Conservation (phyloP, 2,888 invertebrate species). For the Lottia gigantea region DNA sequence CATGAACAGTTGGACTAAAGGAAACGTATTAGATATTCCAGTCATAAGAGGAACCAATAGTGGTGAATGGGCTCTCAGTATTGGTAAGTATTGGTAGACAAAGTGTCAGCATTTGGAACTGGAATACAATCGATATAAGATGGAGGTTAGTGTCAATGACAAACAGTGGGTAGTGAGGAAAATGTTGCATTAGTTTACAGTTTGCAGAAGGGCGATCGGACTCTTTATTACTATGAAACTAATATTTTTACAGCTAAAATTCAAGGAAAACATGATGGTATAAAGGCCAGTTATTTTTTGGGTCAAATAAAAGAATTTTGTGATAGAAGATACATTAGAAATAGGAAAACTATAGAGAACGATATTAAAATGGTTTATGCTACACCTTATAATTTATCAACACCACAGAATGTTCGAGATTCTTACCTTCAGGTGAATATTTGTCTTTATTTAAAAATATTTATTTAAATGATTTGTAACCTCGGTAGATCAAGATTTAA, state of each 20-base stretch:
- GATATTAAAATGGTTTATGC: slow-evolving; percentile 9
- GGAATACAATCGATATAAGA: too few species aligned
- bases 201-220: too few species aligned
- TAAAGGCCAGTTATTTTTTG: slow-evolving; percentile 1
- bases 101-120: too few species aligned
- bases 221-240: too few species aligned
- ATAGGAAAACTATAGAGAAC: neutral
- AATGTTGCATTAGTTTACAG: too few species aligned
- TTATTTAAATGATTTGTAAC: too few species aligned
- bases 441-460: too few species aligned
- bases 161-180: too few species aligned
- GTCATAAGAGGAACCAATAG: neutral
- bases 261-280: neutral
- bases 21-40: neutral
- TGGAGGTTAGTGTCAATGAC: too few species aligned
- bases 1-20: neutral
- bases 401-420: neutral
- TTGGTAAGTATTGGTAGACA: neutral
- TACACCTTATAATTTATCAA: neutral
- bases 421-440: neutral
- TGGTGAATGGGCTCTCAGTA: neutral
- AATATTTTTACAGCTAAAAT: neutral
- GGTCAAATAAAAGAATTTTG: neutral
- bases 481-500: too few species aligned
- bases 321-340: neutral